A percentile compares a stretch with the other conserved stretches of the same genome.
These are phyloP conservation scores for Clytia hemisphaerica DNA, from an alignment of 30 jellyfish, hydroid and myxozoan genomes.

Conservation along the genomic window DNA sequence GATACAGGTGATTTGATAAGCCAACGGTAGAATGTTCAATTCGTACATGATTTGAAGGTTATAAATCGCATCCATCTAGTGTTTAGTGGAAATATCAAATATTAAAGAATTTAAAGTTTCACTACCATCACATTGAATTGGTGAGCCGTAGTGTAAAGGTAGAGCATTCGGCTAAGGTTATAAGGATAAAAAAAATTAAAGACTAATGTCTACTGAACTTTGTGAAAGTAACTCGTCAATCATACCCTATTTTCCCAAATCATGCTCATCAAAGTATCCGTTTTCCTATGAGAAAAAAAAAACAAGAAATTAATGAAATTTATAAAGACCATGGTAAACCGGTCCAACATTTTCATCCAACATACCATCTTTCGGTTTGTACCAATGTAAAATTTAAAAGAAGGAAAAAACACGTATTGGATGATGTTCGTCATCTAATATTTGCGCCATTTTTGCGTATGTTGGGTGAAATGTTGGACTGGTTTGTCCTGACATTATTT, in stretches of 20 bases:
- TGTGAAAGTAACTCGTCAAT: neutral
- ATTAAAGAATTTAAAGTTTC: neutral
- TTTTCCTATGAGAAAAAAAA: constrained; percentile 8
- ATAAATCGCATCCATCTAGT: constrained; percentile 63
- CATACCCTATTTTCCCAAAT: constrained; percentile 16
- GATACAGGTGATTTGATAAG: constrained; percentile 84
- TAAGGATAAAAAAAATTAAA: neutral
- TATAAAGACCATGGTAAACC: no score
- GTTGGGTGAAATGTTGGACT: no score
- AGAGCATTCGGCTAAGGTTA: neutral
- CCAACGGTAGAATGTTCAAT: constrained; percentile 74
- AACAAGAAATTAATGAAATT: neutral
- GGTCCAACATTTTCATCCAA: no score
- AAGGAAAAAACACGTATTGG: neutral
- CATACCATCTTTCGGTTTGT: no score
- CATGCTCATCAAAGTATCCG: constrained; percentile 17
- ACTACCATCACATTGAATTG: neutral
- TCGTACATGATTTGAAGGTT: constrained; percentile 58
- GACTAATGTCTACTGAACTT: neutral
- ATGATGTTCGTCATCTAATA: no score
- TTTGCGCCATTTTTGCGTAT: no score
- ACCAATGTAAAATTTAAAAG: no score
- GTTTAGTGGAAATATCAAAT: neutral
- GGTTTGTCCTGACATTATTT: no score
- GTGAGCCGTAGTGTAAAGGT: neutral